Base-by-base conservation (phyloP, 2,888 invertebrate species). In the Synergus itoensis region DNA sequence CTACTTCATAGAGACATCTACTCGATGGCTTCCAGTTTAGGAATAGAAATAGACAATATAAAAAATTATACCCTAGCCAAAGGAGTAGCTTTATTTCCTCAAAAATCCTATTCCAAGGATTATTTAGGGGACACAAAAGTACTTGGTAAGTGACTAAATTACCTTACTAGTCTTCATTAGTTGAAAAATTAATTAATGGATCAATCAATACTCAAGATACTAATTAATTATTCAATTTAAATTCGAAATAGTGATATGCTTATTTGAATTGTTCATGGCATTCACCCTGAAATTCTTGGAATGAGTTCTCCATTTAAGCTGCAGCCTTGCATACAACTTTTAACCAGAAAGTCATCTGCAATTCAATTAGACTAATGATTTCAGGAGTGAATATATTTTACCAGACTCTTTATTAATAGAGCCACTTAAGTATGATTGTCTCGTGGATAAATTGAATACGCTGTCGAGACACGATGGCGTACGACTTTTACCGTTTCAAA, bases 1-100 rank as follows among this genome's bases (percentile, higher is more conserved):
- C 94, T 95, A 82, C 92, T 98, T 36, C 96, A 97, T 89, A 93
- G 98, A 16, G 98, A 98, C 85, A 95, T 97, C 57, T 94, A 95
- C 60, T 86, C 89, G 4, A 94, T 94, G 80, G 94, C 94, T 93
- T 90, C 92, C 43, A 92, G 94, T 85, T 90, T 94, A 77, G 90
- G 90, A 0, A 93, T 93, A 11, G 92, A 93, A 0, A 92, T 93
- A 79, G 93, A 94, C 79, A 93, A 93, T 83, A 93, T 96, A 76
- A 93, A 93, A 1, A 93, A 94, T 76, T 94, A 94, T 84, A 87
- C 93, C 76, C 91, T 95, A 16, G 94, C 94, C 0, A 93, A 93
- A 0, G 94, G 93, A 12, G 93, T 95, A 1, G 94, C 94, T 0
- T 92, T 96, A 36, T 96, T 95, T 91, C 94, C 95, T 0, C 93